These are phyloP conservation scores for Caerostris darwini DNA, from an alignment of 1,140 invertebrate genomes.

Conservation along the genomic window DNA sequence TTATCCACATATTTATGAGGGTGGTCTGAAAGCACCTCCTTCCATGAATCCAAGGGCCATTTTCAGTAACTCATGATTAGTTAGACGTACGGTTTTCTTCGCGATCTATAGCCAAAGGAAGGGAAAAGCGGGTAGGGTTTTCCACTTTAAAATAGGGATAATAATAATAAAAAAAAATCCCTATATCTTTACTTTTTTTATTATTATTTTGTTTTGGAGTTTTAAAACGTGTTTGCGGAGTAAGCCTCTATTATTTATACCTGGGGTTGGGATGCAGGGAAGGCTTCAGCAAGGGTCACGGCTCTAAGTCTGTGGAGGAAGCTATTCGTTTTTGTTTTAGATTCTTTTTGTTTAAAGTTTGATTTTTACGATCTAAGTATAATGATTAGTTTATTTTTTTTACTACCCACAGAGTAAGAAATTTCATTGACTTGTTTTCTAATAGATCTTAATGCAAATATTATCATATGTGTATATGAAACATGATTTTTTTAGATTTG, in stretches of 20 bases:
- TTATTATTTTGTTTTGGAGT: neutral
- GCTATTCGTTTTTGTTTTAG: constrained; percentile 4
- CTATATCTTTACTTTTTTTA: neutral
- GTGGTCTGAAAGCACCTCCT: neutral
- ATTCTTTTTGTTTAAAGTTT: constrained; percentile 25
- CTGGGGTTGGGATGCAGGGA: neutral
- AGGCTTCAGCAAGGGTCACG: constrained; percentile 19
- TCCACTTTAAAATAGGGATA: constrained; percentile 8
- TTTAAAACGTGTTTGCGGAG: constrained; percentile 44
- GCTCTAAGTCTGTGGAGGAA: neutral
- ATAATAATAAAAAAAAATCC: neutral
- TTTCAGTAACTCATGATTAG: constrained; percentile 73
- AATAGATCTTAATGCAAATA: no score
- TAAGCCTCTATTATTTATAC: constrained; percentile 49
- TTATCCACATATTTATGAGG: constrained; percentile 66
- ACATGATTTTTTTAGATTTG: no score
- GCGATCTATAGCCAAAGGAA: neutral
- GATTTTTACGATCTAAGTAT: neutral
- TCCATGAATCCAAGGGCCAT: constrained; percentile 12
- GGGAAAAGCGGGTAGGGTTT: neutral
- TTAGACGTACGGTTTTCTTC: neutral
- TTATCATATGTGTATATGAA: no score
- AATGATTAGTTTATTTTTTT: no score
- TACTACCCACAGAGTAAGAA: no score
- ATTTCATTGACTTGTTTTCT: no score